Base-by-base conservation (phyloP, 2,113 vertebrate species). In the Emydura subglobosa region DNA sequence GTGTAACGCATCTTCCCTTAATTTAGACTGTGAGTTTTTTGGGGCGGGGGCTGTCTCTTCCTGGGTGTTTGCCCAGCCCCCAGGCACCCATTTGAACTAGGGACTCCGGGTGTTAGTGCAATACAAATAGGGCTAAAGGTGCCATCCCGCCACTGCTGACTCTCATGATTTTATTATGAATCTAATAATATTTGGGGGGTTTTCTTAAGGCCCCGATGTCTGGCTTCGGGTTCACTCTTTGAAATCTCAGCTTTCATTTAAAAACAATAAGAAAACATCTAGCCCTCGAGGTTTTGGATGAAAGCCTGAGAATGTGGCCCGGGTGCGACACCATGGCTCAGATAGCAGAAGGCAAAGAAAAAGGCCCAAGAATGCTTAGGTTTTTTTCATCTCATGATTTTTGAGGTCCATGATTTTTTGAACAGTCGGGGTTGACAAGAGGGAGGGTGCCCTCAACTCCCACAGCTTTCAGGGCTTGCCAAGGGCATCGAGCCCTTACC, bases 391-490 rank as follows among this genome's bases (percentile, higher is more conserved):
- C 57, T 59, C 27, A 5, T 59, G 57, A 27, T 31, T 59, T 27
- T 59, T 59, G 27, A 65, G 31, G 61, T 34, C 61, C 61, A 65
- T 17, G 14, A 34, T 65, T 65, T 65, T 65, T 65, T 29, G 31
- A 65, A 65, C 61, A 65, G 31, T 0, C 3, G 74, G 55, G 3
- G 10, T 6, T 92, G 89, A 78, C 86, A 2, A 29, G n/a, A 5
- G 0, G 0, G 1, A 54, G 34, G 31, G 42, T 57, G 17, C 80
- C 81, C 74, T 2, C 0, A 14, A 86, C 3, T 2, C 5, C 16
- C n/a, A 6, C 11, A 12, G n/a, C 7, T 53, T 25, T 50, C 34
- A 14, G 19, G 12, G 8, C 51, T 7, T 21, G 83, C 31, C 5
- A 22, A 81, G 12, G 47, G 50, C 34, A n/a, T n/a, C 17, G 31